These are phyloP conservation scores for Drosophila takahashii DNA, from an alignment of 1,140 invertebrate genomes.

Conservation along the genomic window DNA sequence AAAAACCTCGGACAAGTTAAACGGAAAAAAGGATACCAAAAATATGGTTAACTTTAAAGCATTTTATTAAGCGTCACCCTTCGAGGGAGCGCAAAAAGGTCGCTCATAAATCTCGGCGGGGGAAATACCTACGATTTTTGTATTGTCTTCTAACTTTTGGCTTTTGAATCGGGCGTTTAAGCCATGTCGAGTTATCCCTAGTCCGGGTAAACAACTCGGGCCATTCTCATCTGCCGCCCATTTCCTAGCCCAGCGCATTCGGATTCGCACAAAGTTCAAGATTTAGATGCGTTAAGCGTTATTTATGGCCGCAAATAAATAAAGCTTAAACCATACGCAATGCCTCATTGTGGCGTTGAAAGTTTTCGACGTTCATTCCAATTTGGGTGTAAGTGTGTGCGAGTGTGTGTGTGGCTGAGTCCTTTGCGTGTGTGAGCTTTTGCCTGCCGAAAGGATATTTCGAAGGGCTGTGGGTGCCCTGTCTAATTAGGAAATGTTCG, in stretches of 20 bases:
- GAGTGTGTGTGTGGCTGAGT: neutral
- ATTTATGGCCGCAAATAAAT: conserved; percentile 83
- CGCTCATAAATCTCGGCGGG: conserved; percentile 63
- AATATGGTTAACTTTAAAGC: conserved; percentile 39
- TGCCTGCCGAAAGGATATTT: conserved; percentile 20
- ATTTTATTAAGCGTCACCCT: conserved; percentile 48
- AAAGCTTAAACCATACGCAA: conserved; percentile 83
- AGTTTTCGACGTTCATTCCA: conserved; percentile 80
- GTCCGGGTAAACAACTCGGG: conserved; percentile 72
- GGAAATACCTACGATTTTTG: conserved; percentile 58
- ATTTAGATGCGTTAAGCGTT: conserved; percentile 83
- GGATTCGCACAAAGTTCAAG: conserved; percentile 80
- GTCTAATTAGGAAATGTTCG: conserved; percentile 42
- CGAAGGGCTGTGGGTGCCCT: conserved; percentile 22
- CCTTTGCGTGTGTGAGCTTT: neutral
- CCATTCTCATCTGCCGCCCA: conserved; percentile 13
- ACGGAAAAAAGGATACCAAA: conserved; percentile 6
- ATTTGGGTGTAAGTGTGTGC: conserved; percentile 46
- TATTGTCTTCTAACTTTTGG: conserved; percentile 81
- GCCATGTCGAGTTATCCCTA: conserved; percentile 76
- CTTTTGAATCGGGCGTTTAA: conserved; percentile 66
- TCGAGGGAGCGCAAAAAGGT: conserved; percentile 53
- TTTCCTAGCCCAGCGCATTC: conserved; percentile 61
- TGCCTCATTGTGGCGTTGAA: conserved; percentile 82
- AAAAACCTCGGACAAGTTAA: conserved; percentile 19